Conservation (phyloP, 1,140 invertebrate species). For the Drosophila simulans region DNA sequence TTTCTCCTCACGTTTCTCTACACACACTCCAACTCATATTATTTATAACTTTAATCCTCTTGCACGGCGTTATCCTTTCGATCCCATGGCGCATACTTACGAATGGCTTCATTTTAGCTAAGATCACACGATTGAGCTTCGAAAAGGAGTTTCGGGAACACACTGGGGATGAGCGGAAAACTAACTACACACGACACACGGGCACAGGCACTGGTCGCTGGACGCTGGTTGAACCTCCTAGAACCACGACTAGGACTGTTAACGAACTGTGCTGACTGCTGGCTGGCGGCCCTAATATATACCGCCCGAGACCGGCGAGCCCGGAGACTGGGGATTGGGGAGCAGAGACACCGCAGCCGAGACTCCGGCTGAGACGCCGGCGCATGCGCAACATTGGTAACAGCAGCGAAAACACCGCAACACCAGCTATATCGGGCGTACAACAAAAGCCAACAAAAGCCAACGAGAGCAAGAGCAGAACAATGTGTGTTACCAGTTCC, state of each 20-base stretch:
- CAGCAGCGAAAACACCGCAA: conserved; percentile 32
- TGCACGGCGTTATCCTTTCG: conserved; percentile 28
- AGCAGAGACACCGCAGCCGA: conserved; percentile 16
- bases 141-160: conserved; percentile 27
- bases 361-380: conserved; percentile 25
- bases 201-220: conserved; percentile 59
- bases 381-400: conserved; percentile 37
- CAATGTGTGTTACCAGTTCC: conserved; percentile 47
- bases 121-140: conserved; percentile 64
- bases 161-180: conserved; percentile 40
- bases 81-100: conserved; percentile 57
- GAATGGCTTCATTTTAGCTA: conserved; percentile 75
- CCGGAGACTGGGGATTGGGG: conserved; percentile 32
- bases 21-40: too few species aligned
- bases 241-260: conserved; percentile 85
- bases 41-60: background rate
- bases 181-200: conserved; percentile 60
- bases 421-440: conserved; percentile 23
- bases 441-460: conserved; percentile 43
- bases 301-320: conserved; percentile 50
- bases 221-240: conserved; percentile 84
- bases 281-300: conserved; percentile 80
- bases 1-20: background rate
- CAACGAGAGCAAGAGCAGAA: conserved; percentile 71
- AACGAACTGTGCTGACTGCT: conserved; percentile 84